Percentiles rank a stretch among this genome's conserved stretches.
phyloP scores from a whole-genome alignment of 1,140 invertebrate genomes.

The Drosophila subpulchrella region DNA sequence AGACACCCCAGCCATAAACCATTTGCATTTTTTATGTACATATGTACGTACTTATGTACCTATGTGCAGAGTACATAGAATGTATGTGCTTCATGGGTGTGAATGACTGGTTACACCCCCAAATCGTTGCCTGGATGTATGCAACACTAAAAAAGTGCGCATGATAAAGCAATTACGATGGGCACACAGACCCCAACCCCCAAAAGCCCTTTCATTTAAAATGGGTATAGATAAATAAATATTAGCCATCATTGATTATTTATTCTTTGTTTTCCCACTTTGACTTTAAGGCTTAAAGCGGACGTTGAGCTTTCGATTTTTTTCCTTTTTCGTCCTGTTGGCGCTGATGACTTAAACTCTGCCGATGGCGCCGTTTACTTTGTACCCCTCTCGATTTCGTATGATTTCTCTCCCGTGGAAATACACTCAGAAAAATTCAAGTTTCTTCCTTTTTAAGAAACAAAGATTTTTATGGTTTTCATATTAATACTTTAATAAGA shows the following conservation, averaged over 20 bases:
- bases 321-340: constrained; percentile 24
- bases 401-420: constrained; percentile 1
- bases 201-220: constrained; percentile 11
- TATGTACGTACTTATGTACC: constrained; percentile 26
- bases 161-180: constrained; percentile 54
- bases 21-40: constrained; percentile 75
- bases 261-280: constrained; percentile 37
- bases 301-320: constrained; percentile 31
- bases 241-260: constrained; percentile 37
- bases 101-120: constrained; percentile 61
- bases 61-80: constrained; percentile 40
- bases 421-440: background rate
- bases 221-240: constrained; percentile 54
- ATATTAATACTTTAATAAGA: background rate
- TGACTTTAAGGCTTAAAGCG: constrained; percentile 74
- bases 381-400: constrained; percentile 19
- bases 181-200: constrained; percentile 23
- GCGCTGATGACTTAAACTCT: constrained; percentile 78
- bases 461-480: background rate
- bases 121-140: constrained; percentile 68
- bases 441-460: background rate
- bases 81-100: constrained; percentile 41
- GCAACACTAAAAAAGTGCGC: constrained; percentile 80
- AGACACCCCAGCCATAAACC: constrained; percentile 58
- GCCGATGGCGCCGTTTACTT: constrained; percentile 59